These are phyloP conservation scores for Falco punctatus DNA, from an alignment of 2,113 vertebrate genomes.

Conservation along the genomic window DNA sequence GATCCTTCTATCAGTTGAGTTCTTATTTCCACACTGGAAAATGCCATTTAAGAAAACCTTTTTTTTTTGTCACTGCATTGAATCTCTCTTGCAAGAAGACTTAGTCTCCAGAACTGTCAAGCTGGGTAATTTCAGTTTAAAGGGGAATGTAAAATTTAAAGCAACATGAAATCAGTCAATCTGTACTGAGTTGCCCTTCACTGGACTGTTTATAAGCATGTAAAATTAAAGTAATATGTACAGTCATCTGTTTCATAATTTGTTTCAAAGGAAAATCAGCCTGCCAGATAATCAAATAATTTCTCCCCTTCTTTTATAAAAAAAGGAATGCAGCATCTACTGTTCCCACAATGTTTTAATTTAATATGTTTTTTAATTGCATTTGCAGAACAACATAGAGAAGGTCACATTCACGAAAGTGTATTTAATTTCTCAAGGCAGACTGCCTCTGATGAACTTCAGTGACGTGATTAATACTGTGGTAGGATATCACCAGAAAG, in stretches of 20 bases:
- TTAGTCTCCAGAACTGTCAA: background rate
- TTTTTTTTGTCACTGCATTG: background rate
- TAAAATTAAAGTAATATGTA: background rate
- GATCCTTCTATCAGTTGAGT: background rate
- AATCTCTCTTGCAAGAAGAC: background rate
- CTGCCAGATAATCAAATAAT: background rate
- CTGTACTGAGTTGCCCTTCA: background rate
- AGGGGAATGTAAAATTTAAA: background rate
- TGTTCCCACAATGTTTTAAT: background rate
- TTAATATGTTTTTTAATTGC: background rate
- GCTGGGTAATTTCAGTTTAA: background rate
- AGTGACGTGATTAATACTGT: slow-evolving; percentile 78
- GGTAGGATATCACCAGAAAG: slow-evolving; percentile 63
- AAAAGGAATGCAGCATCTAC: background rate
- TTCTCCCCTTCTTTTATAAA: background rate
- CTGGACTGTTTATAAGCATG: background rate
- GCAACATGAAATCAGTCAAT: background rate
- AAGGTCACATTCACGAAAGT: slow-evolving; percentile 83
- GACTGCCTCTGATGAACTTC: slow-evolving; percentile 83
- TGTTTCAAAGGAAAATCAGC: background rate
- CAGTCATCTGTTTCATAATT: background rate
- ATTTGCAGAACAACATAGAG: slow-evolving; percentile 82
- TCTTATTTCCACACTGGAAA: background rate
- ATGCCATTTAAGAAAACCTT: background rate
- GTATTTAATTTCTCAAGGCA: slow-evolving; percentile 87